These are phyloP conservation scores for Sebastes ruberrimus DNA, from an alignment of 2,797 vertebrate genomes.

Conservation along the genomic window DNA sequence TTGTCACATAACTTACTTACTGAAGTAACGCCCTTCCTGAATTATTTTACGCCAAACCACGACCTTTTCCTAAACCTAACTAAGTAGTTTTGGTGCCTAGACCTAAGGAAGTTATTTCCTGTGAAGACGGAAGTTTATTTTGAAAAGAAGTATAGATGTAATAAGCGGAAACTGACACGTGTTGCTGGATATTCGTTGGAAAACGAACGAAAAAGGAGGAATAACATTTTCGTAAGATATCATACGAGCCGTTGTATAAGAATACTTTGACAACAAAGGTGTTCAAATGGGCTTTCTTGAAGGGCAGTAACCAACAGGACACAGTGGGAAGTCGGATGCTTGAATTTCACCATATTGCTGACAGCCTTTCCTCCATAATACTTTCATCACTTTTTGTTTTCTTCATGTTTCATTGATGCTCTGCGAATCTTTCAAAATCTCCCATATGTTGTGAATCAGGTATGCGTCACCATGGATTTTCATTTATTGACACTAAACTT, in stretches of 20 bases:
- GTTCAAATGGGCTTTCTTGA: neutral
- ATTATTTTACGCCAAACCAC: neutral
- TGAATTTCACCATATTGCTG: neutral
- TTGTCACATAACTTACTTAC: neutral
- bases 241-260: neutral
- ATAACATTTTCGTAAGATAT: neutral
- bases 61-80: neutral
- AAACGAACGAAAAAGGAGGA: neutral
- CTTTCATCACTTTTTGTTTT: neutral
- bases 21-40: neutral
- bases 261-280: neutral
- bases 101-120: neutral
- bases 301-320: neutral
- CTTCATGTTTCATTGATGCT: neutral
- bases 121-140: neutral
- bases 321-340: neutral
- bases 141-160: neutral
- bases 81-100: neutral
- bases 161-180: neutral
- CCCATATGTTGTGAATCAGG: neutral
- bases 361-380: neutral
- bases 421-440: neutral
- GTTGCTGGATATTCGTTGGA: neutral
- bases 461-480: neutral
- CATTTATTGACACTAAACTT: conserved; percentile 27